A percentile compares a stretch with the other conserved stretches of the same genome.
Evolutionary conservation across 2,888 invertebrate species (phyloP).

Genomic region (Lamproptera curius): DNA sequence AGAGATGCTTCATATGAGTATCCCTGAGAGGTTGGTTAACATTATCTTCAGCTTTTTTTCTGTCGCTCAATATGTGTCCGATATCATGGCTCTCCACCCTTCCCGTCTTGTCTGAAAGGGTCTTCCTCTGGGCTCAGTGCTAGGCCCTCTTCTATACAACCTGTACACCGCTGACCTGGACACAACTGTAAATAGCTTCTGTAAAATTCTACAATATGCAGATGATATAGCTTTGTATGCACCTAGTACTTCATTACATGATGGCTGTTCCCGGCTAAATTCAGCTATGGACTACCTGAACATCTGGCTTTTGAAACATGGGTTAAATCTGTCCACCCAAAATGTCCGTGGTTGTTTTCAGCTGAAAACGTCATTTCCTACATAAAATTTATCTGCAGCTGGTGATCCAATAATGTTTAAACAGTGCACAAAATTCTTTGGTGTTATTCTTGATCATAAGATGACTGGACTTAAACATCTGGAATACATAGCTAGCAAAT

Average conservation of each 20-base stretch:
- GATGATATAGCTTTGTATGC: conserved; percentile 29
- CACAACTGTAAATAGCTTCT: conserved; percentile 1
- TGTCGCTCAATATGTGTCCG: conserved; percentile 17
- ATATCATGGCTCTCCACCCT: conserved; percentile 2
- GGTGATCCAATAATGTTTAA: no score
- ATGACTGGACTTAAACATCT: not conserved
- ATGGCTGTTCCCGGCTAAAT: no score
- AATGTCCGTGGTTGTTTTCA: not conserved
- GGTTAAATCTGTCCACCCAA: not conserved
- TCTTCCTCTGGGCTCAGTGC: conserved; percentile 25
- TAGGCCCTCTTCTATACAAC: conserved; percentile 22
- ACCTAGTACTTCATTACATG: no score
- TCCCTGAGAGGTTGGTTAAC: conserved; percentile 21
- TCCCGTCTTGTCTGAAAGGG: conserved; percentile 27
- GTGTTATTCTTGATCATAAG: not conserved
- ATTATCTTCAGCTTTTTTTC: conserved; percentile 22
- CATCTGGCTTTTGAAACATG: not conserved
- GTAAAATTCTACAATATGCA: conserved; percentile 30
- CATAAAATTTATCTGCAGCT: no score
- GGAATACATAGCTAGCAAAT: conserved; percentile 16
- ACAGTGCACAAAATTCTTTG: no score
- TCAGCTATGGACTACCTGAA: no score
- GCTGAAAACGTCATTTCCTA: not conserved
- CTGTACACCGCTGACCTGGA: conserved; percentile 28
- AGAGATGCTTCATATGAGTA: conserved; percentile 24